phyloP scores from a whole-genome alignment of 2,888 invertebrate species.

The Lasioglossum morio region DNA sequence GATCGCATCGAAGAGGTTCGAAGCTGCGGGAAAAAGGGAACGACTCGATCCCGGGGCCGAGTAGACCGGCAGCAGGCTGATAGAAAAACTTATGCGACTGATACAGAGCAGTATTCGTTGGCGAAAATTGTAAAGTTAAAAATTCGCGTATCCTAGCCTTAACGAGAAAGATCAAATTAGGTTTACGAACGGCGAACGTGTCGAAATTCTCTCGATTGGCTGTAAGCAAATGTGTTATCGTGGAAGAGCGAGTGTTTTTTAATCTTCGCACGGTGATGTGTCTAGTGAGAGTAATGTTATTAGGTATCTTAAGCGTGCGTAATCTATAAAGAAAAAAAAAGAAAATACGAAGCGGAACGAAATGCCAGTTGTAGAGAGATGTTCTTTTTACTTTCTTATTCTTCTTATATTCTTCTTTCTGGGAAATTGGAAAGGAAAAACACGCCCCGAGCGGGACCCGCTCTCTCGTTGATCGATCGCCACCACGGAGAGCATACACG shows the following conservation, averaged over 20 bases:
- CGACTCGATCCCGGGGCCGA: slow-evolving; percentile 18
- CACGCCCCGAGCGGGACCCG: slow-evolving; percentile 39
- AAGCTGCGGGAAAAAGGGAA: neutral
- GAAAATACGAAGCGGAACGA: slow-evolving; percentile 54
- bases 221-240: slow-evolving; percentile 68
- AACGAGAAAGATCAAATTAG: slow-evolving; percentile 71
- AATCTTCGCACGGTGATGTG: slow-evolving; percentile 63
- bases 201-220: slow-evolving; percentile 80
- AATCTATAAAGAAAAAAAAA: slow-evolving; percentile 59
- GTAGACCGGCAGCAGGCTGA: slow-evolving; percentile 26
- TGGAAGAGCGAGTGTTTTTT: slow-evolving; percentile 40
- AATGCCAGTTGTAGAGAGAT: slow-evolving; percentile 83
- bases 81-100: slow-evolving; percentile 78
- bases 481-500: neutral
- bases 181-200: slow-evolving; percentile 72
- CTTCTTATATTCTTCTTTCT: slow-evolving; percentile 16
- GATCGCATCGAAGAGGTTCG: neutral
- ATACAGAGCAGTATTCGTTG: slow-evolving; percentile 83
- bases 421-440: slow-evolving; percentile 13
- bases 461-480: slow-evolving; percentile 25
- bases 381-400: slow-evolving; percentile 5
- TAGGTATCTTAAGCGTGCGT: slow-evolving; percentile 79
- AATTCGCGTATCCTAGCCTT: slow-evolving; percentile 76
- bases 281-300: slow-evolving; percentile 82
- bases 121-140: slow-evolving; percentile 76